phyloP scores from a whole-genome alignment of 2,797 vertebrate genomes.

The Leptodactylus fallax region DNA sequence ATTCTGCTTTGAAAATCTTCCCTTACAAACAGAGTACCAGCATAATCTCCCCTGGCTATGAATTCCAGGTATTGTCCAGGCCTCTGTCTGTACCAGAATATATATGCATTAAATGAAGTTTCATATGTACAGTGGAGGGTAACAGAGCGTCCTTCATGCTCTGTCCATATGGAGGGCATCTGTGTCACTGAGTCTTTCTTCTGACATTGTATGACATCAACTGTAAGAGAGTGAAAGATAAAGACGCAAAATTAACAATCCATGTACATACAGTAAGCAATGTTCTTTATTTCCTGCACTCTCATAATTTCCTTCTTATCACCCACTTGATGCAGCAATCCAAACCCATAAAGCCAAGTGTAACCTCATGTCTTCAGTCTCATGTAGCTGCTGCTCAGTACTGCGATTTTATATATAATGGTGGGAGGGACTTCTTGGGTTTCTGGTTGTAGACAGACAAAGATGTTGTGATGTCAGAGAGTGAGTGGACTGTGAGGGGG shows the following conservation, averaged over 20 bases:
- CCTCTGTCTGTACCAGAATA: slow-evolving; percentile 41
- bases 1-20: background rate
- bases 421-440: too few relatives aligned
- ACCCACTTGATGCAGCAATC: too few relatives aligned
- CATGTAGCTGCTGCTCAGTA: too few relatives aligned
- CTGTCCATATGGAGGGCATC: background rate
- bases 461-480: too few relatives aligned
- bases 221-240: background rate
- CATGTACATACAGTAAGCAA: too few relatives aligned
- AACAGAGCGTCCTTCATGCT: slow-evolving; percentile 9
- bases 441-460: too few relatives aligned
- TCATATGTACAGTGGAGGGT: slow-evolving; percentile 38
- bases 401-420: too few relatives aligned
- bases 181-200: slow-evolving; percentile 4
- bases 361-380: too few relatives aligned
- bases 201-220: slow-evolving; percentile 11
- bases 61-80: slow-evolving; percentile 19
- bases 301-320: too few relatives aligned
- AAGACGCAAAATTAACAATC: background rate
- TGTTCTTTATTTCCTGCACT: too few relatives aligned
- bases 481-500: too few relatives aligned
- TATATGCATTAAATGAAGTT: background rate
- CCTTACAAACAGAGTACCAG: background rate
- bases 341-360: too few relatives aligned
- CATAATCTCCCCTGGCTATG: slow-evolving; percentile 10